Conservation (phyloP, 2,888 invertebrate species). For the Caradrina clavipalpis region DNA sequence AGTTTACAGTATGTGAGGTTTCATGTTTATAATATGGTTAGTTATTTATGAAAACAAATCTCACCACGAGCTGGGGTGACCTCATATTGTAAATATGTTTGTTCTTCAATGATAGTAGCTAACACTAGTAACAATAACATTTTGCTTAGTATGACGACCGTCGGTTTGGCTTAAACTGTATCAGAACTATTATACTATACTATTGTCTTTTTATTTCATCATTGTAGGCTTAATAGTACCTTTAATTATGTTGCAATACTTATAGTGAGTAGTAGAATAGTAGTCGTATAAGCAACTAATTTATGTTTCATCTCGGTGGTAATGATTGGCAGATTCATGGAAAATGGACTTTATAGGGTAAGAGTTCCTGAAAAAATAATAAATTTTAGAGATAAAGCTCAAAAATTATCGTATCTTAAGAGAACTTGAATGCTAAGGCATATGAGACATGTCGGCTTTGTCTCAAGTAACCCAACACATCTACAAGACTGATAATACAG, state of each 20-base stretch:
- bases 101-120: constrained; percentile 60
- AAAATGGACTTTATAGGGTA: background rate
- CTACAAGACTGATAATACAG: too few relatives aligned
- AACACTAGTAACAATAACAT: constrained; percentile 66
- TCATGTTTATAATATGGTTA: constrained; percentile 79
- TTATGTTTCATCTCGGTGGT: constrained; percentile 12
- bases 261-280: constrained; percentile 4
- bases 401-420: too few relatives aligned
- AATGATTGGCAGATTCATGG: constrained; percentile 3
- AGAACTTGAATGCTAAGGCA: too few relatives aligned
- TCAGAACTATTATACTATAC: constrained; percentile 15
- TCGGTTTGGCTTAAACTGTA: constrained; percentile 47
- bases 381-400: too few relatives aligned
- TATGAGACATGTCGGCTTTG: too few relatives aligned
- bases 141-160: constrained; percentile 29
- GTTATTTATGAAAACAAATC: constrained; percentile 84
- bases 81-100: constrained; percentile 84
- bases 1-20: constrained; percentile 77
- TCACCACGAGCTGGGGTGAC: constrained; percentile 73
- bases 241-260: background rate
- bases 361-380: background rate
- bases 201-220: constrained; percentile 30
- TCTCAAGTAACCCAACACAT: too few relatives aligned
- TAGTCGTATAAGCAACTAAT: background rate
- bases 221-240: constrained; percentile 12